Percentiles rank a stretch among this genome's conserved stretches.
These are phyloP conservation scores for Brachionus asplanchnoidis DNA, from an alignment of 1,140 invertebrate genomes.

Conservation along the genomic window DNA sequence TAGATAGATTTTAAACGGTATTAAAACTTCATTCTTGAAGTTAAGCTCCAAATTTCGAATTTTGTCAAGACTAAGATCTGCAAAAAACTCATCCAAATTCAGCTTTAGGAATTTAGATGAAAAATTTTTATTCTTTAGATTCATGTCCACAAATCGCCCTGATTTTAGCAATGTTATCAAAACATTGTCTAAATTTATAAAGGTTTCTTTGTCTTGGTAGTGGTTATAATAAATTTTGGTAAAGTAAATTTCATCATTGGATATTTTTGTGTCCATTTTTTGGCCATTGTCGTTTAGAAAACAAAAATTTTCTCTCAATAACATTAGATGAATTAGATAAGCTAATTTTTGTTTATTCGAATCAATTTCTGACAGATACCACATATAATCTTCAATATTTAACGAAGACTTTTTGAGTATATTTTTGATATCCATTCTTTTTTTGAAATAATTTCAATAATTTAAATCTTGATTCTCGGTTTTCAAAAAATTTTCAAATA, in stretches of 20 bases:
- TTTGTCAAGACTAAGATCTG: not conserved
- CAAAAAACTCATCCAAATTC: not conserved
- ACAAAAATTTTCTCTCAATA: not conserved
- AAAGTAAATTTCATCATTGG: conserved; percentile 25
- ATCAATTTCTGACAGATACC: not conserved
- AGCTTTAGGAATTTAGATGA: not conserved
- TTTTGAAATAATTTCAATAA: not conserved
- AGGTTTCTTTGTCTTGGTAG: not conserved
- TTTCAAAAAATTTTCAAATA: too few species aligned
- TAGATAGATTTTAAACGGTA: conserved; percentile 20
- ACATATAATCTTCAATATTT: not conserved
- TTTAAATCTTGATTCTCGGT: too few species aligned
- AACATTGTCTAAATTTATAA: not conserved
- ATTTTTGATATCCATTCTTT: not conserved
- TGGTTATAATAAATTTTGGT: not conserved
- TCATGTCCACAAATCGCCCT: not conserved
- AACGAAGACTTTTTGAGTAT: not conserved
- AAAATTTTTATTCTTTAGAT: not conserved
- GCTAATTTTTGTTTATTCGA: not conserved
- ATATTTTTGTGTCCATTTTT: not conserved
- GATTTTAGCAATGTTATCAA: not conserved
- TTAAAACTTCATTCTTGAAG: not conserved
- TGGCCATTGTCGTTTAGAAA: not conserved
- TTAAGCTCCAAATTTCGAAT: conserved; percentile 1
- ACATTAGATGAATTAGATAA: not conserved